Conservation (phyloP, 2,888 invertebrate genomes). For the Imbricaverruca yamaguchii region DNA sequence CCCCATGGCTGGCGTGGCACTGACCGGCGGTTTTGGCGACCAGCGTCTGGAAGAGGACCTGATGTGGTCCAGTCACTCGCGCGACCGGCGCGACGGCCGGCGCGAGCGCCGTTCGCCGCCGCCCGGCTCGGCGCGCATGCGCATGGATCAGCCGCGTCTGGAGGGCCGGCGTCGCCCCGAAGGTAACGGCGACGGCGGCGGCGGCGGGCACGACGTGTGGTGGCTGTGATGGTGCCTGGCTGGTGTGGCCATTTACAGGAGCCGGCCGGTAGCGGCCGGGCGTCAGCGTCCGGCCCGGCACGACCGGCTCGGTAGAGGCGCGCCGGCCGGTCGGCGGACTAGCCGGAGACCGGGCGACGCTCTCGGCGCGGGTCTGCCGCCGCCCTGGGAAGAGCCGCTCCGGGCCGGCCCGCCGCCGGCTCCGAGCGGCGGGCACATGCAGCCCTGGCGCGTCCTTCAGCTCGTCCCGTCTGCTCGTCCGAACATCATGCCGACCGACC, state of each 20-base stretch:
- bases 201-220: neutral
- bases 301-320: neutral
- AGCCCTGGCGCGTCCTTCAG: too few species aligned
- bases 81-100: neutral
- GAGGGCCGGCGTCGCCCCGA: neutral
- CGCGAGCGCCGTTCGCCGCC: neutral
- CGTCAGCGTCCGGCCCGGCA: too few species aligned
- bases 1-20: too few species aligned
- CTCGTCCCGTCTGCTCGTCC: too few species aligned
- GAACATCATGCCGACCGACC: too few species aligned
- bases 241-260: neutral
- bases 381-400: neutral
- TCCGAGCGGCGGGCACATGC: too few species aligned
- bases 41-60: slow-evolving; percentile 13
- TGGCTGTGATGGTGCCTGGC: neutral
- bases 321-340: neutral
- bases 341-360: neutral
- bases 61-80: neutral
- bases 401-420: too few species aligned
- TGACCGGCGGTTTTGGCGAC: too few species aligned
- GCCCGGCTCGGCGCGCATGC: neutral
- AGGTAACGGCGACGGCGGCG: neutral
- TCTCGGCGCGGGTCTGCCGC: neutral
- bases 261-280: neutral
- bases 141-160: slow-evolving; percentile 8